Percentiles rank a stretch among this genome's conserved stretches.
These are phyloP conservation scores for Xestia ashworthii DNA, from an alignment of 2,888 invertebrate species.

Conservation along the genomic window DNA sequence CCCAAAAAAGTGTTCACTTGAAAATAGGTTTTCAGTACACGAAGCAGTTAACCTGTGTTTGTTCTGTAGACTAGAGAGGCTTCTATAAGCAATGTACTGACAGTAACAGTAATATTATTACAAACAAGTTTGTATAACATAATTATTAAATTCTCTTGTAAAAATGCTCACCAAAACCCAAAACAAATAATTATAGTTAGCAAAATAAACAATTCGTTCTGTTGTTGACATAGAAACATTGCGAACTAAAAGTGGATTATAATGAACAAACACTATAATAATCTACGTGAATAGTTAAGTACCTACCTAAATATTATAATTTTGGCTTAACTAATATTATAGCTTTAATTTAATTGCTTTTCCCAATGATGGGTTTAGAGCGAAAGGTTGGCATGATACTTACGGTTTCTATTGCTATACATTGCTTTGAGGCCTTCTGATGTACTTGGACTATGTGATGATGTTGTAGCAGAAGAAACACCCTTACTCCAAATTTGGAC, in stretches of 20 bases:
- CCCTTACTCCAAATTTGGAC: too few relatives aligned
- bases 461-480: too few relatives aligned
- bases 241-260: slow-evolving; percentile 14
- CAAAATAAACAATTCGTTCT: slow-evolving; percentile 2
- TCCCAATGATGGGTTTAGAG: background rate
- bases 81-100: background rate
- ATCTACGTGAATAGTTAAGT: background rate
- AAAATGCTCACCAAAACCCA: slow-evolving; percentile 1
- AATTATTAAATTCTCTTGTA: slow-evolving; percentile 2
- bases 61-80: background rate
- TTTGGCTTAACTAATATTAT: background rate
- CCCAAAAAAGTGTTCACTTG: too few relatives aligned
- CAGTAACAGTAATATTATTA: background rate
- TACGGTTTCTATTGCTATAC: too few relatives aligned
- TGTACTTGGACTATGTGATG: too few relatives aligned
- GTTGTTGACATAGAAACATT: slow-evolving; percentile 4
- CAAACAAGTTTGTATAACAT: background rate
- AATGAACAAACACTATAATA: slow-evolving; percentile 10
- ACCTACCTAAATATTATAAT: background rate
- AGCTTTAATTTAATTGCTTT: background rate
- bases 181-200: background rate
- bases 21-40: background rate
- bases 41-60: background rate
- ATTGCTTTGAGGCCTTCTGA: too few relatives aligned
- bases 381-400: too few relatives aligned